phyloP scores from a whole-genome alignment of 2,113 vertebrate species.

The pig (Sus scrofa) region T2T-Sscrofa CM000818.6:80606001-80606500 shows the following conservation, averaged over 20 bases:
- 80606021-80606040: not conserved
- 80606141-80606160: slow-evolving; percentile 27
- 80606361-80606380: slow-evolving; percentile 50
- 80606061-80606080: not conserved
- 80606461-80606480: not conserved
- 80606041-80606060: not conserved
- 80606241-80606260: not conserved
- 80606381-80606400: slow-evolving; percentile 6
- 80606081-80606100: not conserved
- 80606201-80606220: not conserved
- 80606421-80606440: not conserved
- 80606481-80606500: not conserved
- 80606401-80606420: slow-evolving; percentile 3
- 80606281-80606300: not conserved
- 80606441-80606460: not conserved
- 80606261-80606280: not conserved
- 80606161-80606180: not conserved
- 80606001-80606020: not conserved
- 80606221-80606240: not conserved
- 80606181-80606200: not conserved
- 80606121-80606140: not conserved
- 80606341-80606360: slow-evolving; percentile 50
- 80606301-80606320: not conserved
- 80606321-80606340: not conserved
- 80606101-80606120: not conserved